A percentile compares a stretch with the other conserved stretches of the same genome.
phyloP scores from a whole-genome alignment of 2,113 vertebrate genomes.

The Coptodon bakossiorum region DNA sequence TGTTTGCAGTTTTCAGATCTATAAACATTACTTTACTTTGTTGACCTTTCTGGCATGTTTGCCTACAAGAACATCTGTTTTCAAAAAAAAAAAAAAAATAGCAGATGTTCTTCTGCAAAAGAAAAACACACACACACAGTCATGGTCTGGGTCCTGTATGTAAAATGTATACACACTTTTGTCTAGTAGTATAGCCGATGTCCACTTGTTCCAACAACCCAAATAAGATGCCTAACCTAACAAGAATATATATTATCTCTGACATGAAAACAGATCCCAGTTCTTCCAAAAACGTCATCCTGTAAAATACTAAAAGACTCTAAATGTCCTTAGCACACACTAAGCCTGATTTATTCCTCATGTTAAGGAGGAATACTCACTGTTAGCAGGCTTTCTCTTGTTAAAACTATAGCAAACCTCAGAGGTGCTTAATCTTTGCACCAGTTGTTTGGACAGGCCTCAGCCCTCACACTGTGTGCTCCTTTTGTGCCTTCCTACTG shows the following conservation, averaged over 20 bases:
- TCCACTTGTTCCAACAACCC: not conserved
- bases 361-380: not conserved
- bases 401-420: constrained; percentile 11
- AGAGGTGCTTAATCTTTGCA: constrained; percentile 28
- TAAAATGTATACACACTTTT: not conserved
- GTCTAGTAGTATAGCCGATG: not conserved
- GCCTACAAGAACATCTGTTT: not conserved
- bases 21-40: not conserved
- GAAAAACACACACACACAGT: not conserved
- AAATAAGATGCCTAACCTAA: not conserved
- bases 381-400: not conserved
- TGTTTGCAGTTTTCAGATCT: not conserved
- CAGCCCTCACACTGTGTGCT: not conserved
- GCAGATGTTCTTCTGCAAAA: not conserved
- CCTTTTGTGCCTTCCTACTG: not conserved
- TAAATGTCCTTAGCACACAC: not conserved
- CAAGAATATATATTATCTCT: not conserved
- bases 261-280: not conserved
- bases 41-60: not conserved
- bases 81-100: not conserved
- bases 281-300: not conserved
- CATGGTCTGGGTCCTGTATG: not conserved
- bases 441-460: constrained; percentile 31
- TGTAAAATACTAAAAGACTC: constrained; percentile 1
- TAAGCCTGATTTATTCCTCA: not conserved